A percentile compares a stretch with the other conserved stretches of the same genome.
These are phyloP conservation scores for Manduca sexta DNA, from an alignment of 1,140 invertebrate genomes.

Conservation along the genomic window DNA sequence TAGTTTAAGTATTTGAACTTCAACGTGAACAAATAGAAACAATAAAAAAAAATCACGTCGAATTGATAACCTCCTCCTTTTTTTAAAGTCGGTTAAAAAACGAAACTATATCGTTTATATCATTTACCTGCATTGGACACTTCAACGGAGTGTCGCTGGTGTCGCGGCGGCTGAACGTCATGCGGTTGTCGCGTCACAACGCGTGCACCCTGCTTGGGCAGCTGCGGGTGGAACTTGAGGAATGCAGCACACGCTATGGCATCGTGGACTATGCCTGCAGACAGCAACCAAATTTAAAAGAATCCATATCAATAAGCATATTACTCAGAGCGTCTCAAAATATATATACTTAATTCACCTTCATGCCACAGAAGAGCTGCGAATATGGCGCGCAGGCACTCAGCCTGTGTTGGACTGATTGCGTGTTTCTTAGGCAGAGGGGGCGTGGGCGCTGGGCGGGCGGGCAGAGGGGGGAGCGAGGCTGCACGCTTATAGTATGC, in stretches of 20 bases:
- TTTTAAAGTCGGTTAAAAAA: too few species aligned
- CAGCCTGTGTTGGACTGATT: slow-evolving; percentile 93
- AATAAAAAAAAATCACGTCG: too few species aligned
- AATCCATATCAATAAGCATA: background rate
- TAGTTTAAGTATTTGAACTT: too few species aligned
- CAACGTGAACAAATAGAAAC: too few species aligned
- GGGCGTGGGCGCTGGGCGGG: slow-evolving; percentile 34
- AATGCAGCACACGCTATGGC: slow-evolving; percentile 98
- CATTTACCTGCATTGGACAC: slow-evolving; percentile 84
- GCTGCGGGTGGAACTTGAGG: slow-evolving; percentile 93
- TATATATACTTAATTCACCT: too few species aligned
- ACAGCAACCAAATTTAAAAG: background rate
- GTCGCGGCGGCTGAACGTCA: slow-evolving; percentile 58
- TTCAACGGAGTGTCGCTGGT: slow-evolving; percentile 90
- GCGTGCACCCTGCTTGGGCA: slow-evolving; percentile 86
- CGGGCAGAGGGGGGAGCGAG: slow-evolving; percentile 71
- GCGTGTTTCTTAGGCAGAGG: slow-evolving; percentile 79
- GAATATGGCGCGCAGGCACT: slow-evolving; percentile 94
- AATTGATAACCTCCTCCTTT: too few species aligned
- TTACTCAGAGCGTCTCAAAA: too few species aligned
- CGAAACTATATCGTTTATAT: too few species aligned
- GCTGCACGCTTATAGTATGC: slow-evolving; percentile 65
- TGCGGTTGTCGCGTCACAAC: slow-evolving; percentile 77
- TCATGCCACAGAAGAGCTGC: slow-evolving; percentile 98
- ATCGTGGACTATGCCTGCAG: slow-evolving; percentile 90